phyloP scores from a whole-genome alignment of 2,888 invertebrate species.

The Leptinotarsa haldemani region DNA sequence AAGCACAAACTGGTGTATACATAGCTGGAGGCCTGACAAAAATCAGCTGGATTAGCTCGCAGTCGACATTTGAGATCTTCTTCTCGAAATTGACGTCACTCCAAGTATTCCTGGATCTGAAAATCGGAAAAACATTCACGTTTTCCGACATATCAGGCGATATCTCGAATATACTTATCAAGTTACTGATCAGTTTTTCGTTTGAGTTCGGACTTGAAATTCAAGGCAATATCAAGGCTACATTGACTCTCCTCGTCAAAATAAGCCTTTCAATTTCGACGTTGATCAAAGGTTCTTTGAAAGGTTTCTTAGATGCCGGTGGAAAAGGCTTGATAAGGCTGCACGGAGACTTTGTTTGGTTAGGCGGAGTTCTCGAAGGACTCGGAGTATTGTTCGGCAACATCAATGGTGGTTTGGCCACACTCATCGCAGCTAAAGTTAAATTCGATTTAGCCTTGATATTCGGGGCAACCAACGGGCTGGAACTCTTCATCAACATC shows the following conservation, averaged over 20 bases:
- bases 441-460: slow-evolving; percentile 40
- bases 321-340: slow-evolving; percentile 27
- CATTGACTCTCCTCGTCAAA: slow-evolving; percentile 34
- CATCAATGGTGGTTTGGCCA: slow-evolving; percentile 43
- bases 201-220: slow-evolving; percentile 8
- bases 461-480: slow-evolving; percentile 38
- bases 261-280: slow-evolving; percentile 23
- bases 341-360: slow-evolving; percentile 39
- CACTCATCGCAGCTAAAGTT: slow-evolving; percentile 41
- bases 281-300: slow-evolving; percentile 38
- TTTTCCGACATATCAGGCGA: slow-evolving; percentile 26
- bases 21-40: slow-evolving; percentile 35
- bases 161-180: slow-evolving; percentile 24
- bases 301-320: slow-evolving; percentile 34
- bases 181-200: slow-evolving; percentile 36
- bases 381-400: slow-evolving; percentile 32
- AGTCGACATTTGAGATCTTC: slow-evolving; percentile 39
- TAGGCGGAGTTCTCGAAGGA: slow-evolving; percentile 40
- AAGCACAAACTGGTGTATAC: slow-evolving; percentile 37
- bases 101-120: slow-evolving; percentile 32
- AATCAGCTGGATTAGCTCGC: slow-evolving; percentile 35
- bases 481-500: slow-evolving; percentile 42
- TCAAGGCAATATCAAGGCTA: slow-evolving; percentile 20
- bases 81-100: slow-evolving; percentile 37
- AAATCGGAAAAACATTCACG: slow-evolving; percentile 40